phyloP scores from a whole-genome alignment of 2,113 vertebrate genomes.

The Dunckerocampus dactyliophorus region DNA sequence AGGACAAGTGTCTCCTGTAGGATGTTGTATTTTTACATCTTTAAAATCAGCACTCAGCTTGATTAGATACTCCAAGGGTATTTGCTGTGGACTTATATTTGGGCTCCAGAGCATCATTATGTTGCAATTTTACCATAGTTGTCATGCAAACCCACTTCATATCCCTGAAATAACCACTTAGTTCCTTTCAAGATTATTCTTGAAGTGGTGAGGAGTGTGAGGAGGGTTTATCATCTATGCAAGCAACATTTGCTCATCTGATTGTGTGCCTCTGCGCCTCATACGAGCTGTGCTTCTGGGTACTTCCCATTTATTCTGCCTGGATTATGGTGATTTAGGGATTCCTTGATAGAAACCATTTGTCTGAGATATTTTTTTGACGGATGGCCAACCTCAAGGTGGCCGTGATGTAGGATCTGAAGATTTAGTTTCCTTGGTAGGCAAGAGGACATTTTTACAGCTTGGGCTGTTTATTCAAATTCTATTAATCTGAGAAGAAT shows the following conservation, averaged over 20 bases:
- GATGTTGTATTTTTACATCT: constrained; percentile 26
- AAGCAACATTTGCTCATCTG: constrained; percentile 9
- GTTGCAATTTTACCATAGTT: neutral
- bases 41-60: constrained; percentile 29
- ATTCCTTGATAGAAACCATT: constrained; percentile 9
- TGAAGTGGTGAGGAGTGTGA: neutral
- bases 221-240: constrained; percentile 14
- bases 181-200: neutral
- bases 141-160: constrained; percentile 15
- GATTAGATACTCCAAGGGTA: constrained; percentile 45
- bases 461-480: too few species aligned
- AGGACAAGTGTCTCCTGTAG: constrained; percentile 10
- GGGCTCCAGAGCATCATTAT: neutral
- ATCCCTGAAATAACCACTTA: neutral
- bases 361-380: constrained; percentile 5
- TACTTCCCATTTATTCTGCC: constrained; percentile 62
- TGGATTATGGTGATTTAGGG: constrained; percentile 12
- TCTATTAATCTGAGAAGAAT: too few species aligned
- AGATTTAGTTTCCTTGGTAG: too few species aligned
- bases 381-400: too few species aligned
- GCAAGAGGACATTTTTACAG: too few species aligned
- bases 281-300: constrained; percentile 54
- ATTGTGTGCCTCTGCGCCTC: constrained; percentile 34
- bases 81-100: constrained; percentile 17
- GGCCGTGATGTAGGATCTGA: too few species aligned